These are phyloP conservation scores for Ornithoptera alexandrae DNA, from an alignment of 2,888 invertebrate species.

Conservation along the genomic window DNA sequence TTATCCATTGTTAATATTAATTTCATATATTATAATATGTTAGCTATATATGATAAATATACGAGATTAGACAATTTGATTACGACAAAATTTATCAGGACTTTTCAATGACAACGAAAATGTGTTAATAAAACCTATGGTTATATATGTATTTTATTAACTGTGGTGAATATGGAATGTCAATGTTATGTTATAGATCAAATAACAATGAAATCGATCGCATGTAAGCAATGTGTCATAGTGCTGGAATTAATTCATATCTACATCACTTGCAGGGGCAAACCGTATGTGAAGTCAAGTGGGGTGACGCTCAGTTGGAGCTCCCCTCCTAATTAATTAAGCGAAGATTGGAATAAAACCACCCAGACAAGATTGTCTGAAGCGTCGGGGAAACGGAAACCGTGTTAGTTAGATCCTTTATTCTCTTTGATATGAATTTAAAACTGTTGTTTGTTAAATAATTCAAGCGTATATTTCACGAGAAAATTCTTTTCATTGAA, in stretches of 20 bases:
- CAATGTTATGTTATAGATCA: constrained; percentile 5
- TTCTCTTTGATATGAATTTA: constrained; percentile 17
- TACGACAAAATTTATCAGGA: too few relatives aligned
- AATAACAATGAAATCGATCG: constrained; percentile 16
- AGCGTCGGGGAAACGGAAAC: constrained; percentile 18
- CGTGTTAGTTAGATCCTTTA: constrained; percentile 12
- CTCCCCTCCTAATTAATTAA: constrained; percentile 30
- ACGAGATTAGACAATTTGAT: too few relatives aligned
- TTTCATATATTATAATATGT: too few relatives aligned
- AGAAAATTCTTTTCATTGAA: not conserved
- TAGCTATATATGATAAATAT: too few relatives aligned
- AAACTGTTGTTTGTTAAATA: constrained; percentile 12
- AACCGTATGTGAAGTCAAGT: constrained; percentile 24
- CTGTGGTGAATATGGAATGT: not conserved
- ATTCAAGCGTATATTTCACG: not conserved
- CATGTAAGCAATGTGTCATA: constrained; percentile 4
- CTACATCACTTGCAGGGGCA: constrained; percentile 18
- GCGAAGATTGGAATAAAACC: constrained; percentile 28
- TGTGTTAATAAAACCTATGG: too few relatives aligned
- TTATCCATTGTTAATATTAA: too few relatives aligned
- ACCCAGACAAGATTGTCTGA: constrained; percentile 26
- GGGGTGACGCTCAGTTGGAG: constrained; percentile 16
- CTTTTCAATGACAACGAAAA: too few relatives aligned
- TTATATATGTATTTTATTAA: too few relatives aligned
- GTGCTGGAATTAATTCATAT: constrained; percentile 17